These are phyloP conservation scores for Drosophila pseudoobscura DNA, from an alignment of 1,140 invertebrate genomes.

Conservation along the genomic window DNA sequence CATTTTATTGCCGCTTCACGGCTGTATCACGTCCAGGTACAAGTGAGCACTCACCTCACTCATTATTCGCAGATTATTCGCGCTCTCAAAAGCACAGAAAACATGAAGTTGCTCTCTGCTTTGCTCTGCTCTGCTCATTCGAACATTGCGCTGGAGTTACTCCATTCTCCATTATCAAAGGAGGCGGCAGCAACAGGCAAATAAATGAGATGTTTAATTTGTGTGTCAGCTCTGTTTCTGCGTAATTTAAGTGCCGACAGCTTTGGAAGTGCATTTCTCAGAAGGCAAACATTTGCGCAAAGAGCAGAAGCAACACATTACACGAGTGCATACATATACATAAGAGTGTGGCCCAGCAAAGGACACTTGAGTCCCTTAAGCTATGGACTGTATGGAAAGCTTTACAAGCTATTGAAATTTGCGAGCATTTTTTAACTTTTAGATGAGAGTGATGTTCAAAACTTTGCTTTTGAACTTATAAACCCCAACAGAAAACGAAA, in stretches of 20 bases:
- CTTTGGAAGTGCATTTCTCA: conserved; percentile 7
- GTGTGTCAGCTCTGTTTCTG: conserved; percentile 12
- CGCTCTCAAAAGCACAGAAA: conserved; percentile 17
- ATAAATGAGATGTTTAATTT: conserved; percentile 64
- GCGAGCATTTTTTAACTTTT: too few species aligned
- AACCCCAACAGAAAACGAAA: too few species aligned
- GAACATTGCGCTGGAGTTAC: conserved; percentile 12
- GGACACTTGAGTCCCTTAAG: too few species aligned
- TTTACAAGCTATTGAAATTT: too few species aligned
- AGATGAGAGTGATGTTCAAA: too few species aligned
- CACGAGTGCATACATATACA: too few species aligned
- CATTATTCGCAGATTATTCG: conserved; percentile 52
- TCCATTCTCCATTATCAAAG: conserved; percentile 30
- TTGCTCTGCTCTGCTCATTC: background rate
- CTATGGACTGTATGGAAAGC: too few species aligned
- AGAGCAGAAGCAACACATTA: too few species aligned
- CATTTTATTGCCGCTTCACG: conserved; percentile 43
- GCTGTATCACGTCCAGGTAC: conserved; percentile 18
- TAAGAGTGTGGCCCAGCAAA: too few species aligned
- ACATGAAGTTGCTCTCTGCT: conserved; percentile 22
- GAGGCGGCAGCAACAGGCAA: conserved; percentile 10
- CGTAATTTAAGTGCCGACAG: background rate
- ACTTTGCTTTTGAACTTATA: too few species aligned
- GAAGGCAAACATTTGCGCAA: background rate
- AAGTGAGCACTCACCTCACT: conserved; percentile 13